A percentile compares a stretch with the other conserved stretches of the same genome.
Evolutionary conservation across 2,113 vertebrate species (phyloP).

Genomic region (Morone saxatilis): DNA sequence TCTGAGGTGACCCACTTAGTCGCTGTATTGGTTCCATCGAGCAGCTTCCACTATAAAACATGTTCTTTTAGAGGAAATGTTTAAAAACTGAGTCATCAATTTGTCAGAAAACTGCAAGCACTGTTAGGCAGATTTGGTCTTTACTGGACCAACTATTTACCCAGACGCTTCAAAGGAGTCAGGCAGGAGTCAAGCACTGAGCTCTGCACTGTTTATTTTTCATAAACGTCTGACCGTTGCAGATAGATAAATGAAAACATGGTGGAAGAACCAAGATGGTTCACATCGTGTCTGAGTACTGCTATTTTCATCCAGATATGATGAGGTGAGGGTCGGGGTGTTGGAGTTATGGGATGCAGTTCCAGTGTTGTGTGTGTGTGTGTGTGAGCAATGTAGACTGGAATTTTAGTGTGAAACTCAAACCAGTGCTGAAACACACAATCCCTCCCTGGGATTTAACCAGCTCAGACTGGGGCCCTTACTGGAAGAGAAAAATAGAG

Average conservation of each 20-base stretch:
- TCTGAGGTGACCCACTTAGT: not conserved
- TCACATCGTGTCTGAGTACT: not conserved
- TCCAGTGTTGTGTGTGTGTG: not conserved
- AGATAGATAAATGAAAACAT: not conserved
- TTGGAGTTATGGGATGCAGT: too few relatives aligned
- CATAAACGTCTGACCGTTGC: slow-evolving; percentile 34
- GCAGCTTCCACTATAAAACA: not conserved
- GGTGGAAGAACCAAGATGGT: not conserved
- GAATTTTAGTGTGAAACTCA: slow-evolving; percentile 32
- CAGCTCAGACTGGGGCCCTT: not conserved
- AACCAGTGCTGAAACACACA: not conserved
- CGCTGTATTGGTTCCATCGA: not conserved
- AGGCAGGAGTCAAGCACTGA: slow-evolving; percentile 44
- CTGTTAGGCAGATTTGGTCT: slow-evolving; percentile 19
- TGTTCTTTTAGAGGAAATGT: not conserved
- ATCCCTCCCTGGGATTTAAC: not conserved
- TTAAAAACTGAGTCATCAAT: not conserved
- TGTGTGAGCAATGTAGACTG: not conserved
- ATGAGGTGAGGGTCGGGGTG: not conserved
- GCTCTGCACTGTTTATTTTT: slow-evolving; percentile 60
- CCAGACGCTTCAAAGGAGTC: slow-evolving; percentile 14
- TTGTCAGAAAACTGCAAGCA: not conserved
- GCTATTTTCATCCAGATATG: slow-evolving; percentile 9
- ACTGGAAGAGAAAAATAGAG: not conserved
- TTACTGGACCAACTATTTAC: slow-evolving; percentile 25